Base-by-base conservation (phyloP, 2,113 vertebrate species). In the Sula dactylatra region DNA sequence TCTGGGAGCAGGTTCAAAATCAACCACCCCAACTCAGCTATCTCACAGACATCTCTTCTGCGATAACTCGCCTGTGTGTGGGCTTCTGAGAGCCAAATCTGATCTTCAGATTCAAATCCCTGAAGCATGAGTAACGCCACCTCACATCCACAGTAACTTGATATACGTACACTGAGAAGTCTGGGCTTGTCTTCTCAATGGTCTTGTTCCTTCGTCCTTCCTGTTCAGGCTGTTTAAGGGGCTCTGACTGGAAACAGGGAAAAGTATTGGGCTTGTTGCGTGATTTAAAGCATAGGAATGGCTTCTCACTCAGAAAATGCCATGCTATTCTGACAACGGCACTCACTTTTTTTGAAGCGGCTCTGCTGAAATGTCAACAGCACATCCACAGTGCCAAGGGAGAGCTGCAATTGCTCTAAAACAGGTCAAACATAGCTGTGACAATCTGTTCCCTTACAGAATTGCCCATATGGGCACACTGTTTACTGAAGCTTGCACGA, bases 401-500 rank as follows among this genome's bases (percentile, higher is more conserved):
- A 90, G 59, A 95, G 42, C 47, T 44, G 65, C 1, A 0, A 86
- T 4, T 76, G 71, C 91, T 93, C 73, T 83, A 71, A 95, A 95
- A 16, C 88, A 96, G 89, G 93, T 96, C 94, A 97, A 42, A 96
- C 11, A 12, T 69, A 78, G 84, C 82, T 90, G 56, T 81, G 74
- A 91, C 84, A 95, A 95, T 93, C 91, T 91, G 88, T 64, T 93
- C 87, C 87, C 83, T 87, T 24, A 1, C n/a, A 32, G 67, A 92
- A 86, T 36, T 78, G 50, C 67, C 84, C 81, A 80, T 90, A 91
- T 70, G 87, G 52, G 84, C 93, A 95, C 49, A 14, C 61, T 88
- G 77, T 36, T 88, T 62, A 74, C 71, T 82, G 82, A 77, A 90
- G 78, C 82, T 74, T 90, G 85, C 62, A 15, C 8, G 62, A 79